A percentile compares a stretch with the other conserved stretches of the same genome.
Conservation (phyloP, 2,113 vertebrate genomes). For the Galemys pyrenaicus region DNA sequence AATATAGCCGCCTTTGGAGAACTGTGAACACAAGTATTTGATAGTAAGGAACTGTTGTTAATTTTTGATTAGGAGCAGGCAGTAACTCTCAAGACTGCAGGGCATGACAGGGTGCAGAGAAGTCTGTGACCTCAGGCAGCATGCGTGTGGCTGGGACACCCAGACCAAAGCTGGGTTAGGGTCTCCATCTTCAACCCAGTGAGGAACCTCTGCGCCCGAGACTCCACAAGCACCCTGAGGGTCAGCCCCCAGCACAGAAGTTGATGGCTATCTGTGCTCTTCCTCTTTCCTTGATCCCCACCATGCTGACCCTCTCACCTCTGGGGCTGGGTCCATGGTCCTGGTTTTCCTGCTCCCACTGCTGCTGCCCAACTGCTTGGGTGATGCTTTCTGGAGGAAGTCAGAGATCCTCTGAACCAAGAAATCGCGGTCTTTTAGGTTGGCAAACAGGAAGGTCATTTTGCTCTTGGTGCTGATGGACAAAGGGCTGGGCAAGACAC, state of each 20-base stretch:
- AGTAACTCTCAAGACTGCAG: not conserved
- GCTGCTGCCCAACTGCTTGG: slow-evolving; percentile 81
- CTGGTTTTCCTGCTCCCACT: slow-evolving; percentile 78
- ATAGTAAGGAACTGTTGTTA: not conserved
- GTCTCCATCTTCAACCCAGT: not conserved
- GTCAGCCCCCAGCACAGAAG: not conserved
- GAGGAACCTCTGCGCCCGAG: not conserved
- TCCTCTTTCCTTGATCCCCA: fast-evolving
- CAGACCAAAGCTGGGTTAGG: not conserved
- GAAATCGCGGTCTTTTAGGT: slow-evolving; percentile 97
- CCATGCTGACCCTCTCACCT: slow-evolving; percentile 23
- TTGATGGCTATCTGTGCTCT: not conserved
- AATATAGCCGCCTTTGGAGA: not conserved
- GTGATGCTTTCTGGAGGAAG: slow-evolving; percentile 95
- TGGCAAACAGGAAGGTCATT: slow-evolving; percentile 98
- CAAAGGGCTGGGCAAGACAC: slow-evolving; percentile 95
- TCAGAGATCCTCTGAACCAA: slow-evolving; percentile 97
- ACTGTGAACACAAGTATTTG: not conserved
- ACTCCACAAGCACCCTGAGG: fast-evolving
- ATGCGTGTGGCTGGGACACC: not conserved
- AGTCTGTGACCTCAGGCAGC: not conserved
- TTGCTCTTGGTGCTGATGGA: slow-evolving; percentile 99
- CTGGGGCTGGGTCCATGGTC: slow-evolving; percentile 40
- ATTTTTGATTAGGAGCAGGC: not conserved
- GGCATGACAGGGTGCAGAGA: fast-evolving